Conservation (phyloP, 2,797 vertebrate genomes). For the Acestrorhynchus altus region DNA sequence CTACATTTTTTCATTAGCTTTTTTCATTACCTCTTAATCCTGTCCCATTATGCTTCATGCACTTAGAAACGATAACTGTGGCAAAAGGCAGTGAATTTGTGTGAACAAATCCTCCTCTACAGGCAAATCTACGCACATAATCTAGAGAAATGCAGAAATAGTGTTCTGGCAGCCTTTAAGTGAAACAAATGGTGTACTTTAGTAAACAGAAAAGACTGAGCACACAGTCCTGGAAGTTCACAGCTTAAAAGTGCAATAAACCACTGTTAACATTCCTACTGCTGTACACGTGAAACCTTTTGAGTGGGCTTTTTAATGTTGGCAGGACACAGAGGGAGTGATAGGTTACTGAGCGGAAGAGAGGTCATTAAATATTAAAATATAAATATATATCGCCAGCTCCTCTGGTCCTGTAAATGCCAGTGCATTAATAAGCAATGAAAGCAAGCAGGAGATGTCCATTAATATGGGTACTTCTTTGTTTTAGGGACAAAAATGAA, state of each 20-base stretch:
- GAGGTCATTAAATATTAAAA: constrained; percentile 49
- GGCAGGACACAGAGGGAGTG: constrained; percentile 28
- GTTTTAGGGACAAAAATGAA: constrained; percentile 20
- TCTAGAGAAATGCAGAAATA: background rate
- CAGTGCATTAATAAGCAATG: constrained; percentile 55
- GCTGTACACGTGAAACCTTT: constrained; percentile 14
- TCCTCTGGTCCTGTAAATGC: constrained; percentile 48
- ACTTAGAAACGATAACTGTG: background rate
- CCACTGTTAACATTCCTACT: background rate
- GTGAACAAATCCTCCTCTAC: background rate
- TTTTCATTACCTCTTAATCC: background rate
- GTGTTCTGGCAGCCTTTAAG: background rate
- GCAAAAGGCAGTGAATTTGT: background rate
- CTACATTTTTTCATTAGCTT: too few relatives aligned
- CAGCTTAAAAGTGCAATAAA: background rate
- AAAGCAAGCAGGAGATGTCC: constrained; percentile 34
- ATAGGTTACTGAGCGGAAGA: constrained; percentile 28
- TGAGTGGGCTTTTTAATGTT: background rate
- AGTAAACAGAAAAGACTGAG: background rate
- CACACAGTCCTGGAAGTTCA: background rate
- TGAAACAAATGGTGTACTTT: background rate
- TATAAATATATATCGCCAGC: constrained; percentile 46
- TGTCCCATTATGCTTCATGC: background rate
- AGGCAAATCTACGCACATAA: background rate
- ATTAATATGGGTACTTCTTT: constrained; percentile 30